Percentiles rank a stretch among this genome's conserved stretches.
Conservation (phyloP, 2,797 vertebrate genomes). For the Sphenopsis melanotis region DNA sequence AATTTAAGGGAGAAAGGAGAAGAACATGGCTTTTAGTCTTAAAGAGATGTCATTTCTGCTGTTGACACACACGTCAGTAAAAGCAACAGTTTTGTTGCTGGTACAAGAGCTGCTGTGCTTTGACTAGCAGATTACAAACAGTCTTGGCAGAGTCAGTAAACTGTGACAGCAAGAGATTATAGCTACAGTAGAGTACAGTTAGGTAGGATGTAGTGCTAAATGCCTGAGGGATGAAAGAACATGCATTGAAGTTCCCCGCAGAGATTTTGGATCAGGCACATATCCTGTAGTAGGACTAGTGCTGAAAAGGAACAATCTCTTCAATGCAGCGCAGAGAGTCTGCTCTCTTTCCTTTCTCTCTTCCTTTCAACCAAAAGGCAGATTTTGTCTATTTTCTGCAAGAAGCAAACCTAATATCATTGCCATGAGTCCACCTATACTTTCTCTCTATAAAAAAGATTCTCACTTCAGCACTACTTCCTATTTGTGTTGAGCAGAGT, state of each 20-base stretch:
- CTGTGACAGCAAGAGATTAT: not conserved
- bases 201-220: not conserved
- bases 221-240: not conserved
- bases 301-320: not conserved
- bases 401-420: not conserved
- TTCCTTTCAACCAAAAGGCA: not conserved
- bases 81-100: not conserved
- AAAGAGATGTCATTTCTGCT: not conserved
- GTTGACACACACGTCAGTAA: not conserved
- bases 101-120: slow-evolving; percentile 4
- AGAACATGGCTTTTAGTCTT: not conserved
- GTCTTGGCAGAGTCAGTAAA: slow-evolving; percentile 28
- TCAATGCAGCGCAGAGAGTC: not conserved
- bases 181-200: not conserved
- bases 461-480: not conserved
- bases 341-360: not conserved
- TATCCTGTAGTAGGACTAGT: not conserved
- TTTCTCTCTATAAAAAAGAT: not conserved
- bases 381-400: not conserved
- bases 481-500: not conserved
- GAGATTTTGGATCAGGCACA: not conserved
- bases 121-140: slow-evolving; percentile 10
- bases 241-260: not conserved
- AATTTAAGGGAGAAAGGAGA: not conserved
- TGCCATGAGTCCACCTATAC: not conserved